Conservation (phyloP, 2,113 vertebrate genomes). For the Lepisosteus oculatus region DNA sequence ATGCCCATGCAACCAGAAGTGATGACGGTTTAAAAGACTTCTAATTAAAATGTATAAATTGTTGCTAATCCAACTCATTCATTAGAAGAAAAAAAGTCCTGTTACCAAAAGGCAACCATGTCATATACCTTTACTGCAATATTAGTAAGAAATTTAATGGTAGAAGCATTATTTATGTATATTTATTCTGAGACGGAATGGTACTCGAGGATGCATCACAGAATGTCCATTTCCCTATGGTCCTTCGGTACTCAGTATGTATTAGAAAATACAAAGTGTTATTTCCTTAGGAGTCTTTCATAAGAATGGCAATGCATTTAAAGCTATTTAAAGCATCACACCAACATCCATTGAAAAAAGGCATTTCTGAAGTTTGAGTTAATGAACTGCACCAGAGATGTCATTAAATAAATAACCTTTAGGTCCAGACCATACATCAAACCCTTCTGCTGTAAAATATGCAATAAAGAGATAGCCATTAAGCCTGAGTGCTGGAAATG, state of each 20-base stretch:
- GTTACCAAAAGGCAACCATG: not conserved
- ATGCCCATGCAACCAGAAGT: conserved; percentile 4
- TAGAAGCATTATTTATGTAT: too few species aligned
- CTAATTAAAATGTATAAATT: conserved; percentile 8
- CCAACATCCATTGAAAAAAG: conserved; percentile 17
- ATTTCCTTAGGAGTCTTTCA: conserved; percentile 10
- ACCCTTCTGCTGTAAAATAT: conserved; percentile 53
- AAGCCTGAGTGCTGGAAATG: conserved; percentile 39
- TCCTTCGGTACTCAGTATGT: too few species aligned
- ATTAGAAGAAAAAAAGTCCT: too few species aligned
- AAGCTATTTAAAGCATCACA: conserved; percentile 12
- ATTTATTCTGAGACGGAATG: too few species aligned
- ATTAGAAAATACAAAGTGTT: not conserved
- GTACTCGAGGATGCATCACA: too few species aligned
- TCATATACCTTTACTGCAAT: too few species aligned
- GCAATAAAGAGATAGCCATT: conserved; percentile 59
- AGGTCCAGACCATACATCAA: conserved; percentile 59
- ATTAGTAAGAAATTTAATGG: too few species aligned
- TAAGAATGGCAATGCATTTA: conserved; percentile 28
- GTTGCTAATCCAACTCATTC: conserved; percentile 2
- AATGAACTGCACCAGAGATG: conserved; percentile 51
- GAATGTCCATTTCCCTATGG: too few species aligned
- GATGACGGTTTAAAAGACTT: not conserved
- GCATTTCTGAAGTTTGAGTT: conserved; percentile 34
- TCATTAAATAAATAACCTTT: conserved; percentile 57